Base-by-base conservation (phyloP, 2,113 vertebrate species). In the Oryzias curvinotus region DNA sequence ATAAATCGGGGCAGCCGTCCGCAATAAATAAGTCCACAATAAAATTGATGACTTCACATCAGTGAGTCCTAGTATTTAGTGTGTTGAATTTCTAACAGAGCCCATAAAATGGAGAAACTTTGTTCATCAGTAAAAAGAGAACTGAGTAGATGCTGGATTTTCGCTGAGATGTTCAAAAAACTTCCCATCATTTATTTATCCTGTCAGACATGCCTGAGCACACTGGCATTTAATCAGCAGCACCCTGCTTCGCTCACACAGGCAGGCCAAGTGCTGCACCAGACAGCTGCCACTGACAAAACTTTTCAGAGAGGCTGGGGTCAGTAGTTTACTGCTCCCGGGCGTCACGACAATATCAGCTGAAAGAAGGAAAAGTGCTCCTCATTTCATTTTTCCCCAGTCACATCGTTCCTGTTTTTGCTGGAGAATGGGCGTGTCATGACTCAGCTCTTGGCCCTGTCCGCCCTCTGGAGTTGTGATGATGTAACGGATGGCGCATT, bases 401-500 rank as follows among this genome's bases (percentile, higher is more conserved):
- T 71, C 68, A 42, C 59, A 77, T 66, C 57, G 52, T 73, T 73
- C 56, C 75, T 77, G 74, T 63, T 74, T 82, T 58, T 71, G 45
- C 60, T 15, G 25, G 49, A 64, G 71, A 75, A 62, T 59, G 53
- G 73, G 68, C 68, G 78, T 57, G 72, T 84, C 84, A 88, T 88
- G 83, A 88, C 86, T 88, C 83, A 88, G 80, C 83, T 82, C 63
- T 80, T 81, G 83, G 81, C 79, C 79, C 44, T 49, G 14, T 77
- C 57, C 73, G 66, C 69, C 70, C 75, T 77, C 68, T 75, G 56
- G 36, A 48, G 70, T 81, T 69, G 64, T 73, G 73, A 81, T 84
- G 83, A 88, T 84, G 86, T 79, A 83, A 84, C 83, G 77, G 68
- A 81, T 81, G 81, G 77, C 83, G 65, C 76, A 62, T 78, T 78